Base-by-base conservation (phyloP, 2,113 vertebrate genomes). In the Indri indri region DNA sequence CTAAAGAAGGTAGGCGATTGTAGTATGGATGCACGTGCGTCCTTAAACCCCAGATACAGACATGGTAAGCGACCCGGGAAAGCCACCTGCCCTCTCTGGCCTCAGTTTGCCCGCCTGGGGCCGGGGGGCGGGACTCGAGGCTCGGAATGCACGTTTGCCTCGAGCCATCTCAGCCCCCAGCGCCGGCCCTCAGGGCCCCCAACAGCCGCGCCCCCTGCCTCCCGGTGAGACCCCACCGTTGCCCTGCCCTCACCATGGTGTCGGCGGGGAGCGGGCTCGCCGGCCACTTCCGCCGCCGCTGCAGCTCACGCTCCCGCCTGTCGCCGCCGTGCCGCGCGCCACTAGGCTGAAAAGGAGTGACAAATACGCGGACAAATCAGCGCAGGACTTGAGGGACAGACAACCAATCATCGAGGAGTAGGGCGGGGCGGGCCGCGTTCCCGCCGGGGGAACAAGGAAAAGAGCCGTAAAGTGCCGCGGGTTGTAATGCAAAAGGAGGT, bases 221-320 rank as follows among this genome's bases (percentile, higher is more conserved):
- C 90, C 90, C n/a, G 8, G 27, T 14, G 27, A 63, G 12, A 47
- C 25, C 61, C 23, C 61, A 12, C 66, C 32, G 12, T 5, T 50
- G 12, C 37, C 65, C 0, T 6, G 86, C 90, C 96, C 98, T 98
- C 98, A 98, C 98, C 98, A 98, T 98, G 52, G 23, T 93, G 83
- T 52, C 80, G 52, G 87, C 80, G 37, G 87, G 79, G 63, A 94
- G 77, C 14, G 2, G 74, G 65, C 34, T 84, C 54, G 1, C 84
- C 50, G 91, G 92, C 61, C 91, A 96, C 97, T 96, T 85, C 89
- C 95, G 84, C 93, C 85, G 61, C 85, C 32, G 59, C 65, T 12
- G 70, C 82, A 47, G 57, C 70, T 96, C 91, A 45, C 45, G 82
- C 70, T 81, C 57, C 82, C 52, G 50, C 79, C 54, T 18, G 82